phyloP scores from a whole-genome alignment of 2,888 invertebrate species.

The Therioaphis trifolii region DNA sequence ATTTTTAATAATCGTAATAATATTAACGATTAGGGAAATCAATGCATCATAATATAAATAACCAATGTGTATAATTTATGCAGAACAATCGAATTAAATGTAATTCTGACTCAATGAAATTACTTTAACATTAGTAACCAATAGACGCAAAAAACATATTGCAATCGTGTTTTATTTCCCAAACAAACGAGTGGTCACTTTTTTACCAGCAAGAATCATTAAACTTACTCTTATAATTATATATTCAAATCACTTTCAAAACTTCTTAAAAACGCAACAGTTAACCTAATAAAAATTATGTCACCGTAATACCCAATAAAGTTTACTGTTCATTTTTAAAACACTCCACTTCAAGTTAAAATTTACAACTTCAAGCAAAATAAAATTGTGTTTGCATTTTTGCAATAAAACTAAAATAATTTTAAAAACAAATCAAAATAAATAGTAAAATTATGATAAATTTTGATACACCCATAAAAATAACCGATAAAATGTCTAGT shows the following conservation, averaged over 20 bases:
- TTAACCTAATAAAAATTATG: not conserved
- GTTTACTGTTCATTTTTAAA: too few relatives aligned
- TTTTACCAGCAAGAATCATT: not conserved
- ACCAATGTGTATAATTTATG: not conserved
- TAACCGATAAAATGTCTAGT: too few relatives aligned
- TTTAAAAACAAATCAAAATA: too few relatives aligned
- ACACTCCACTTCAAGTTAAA: too few relatives aligned
- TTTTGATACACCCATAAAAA: too few relatives aligned
- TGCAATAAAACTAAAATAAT: too few relatives aligned
- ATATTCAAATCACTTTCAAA: not conserved
- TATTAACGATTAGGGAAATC: not conserved
- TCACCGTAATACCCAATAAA: not conserved
- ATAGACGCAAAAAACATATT: not conserved
- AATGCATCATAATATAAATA: not conserved
- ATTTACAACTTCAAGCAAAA: too few relatives aligned
- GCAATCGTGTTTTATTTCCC: not conserved
- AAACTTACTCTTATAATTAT: not conserved
- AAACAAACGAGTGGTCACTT: constrained; percentile 17
- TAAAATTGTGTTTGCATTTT: too few relatives aligned
- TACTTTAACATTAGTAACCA: not conserved
- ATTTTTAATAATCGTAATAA: too few relatives aligned
- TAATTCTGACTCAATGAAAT: not conserved
- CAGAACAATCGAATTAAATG: not conserved
- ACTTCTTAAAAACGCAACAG: not conserved
- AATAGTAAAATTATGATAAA: too few relatives aligned